These are phyloP conservation scores for Acanthosepion lycidas DNA, from an alignment of 2,888 invertebrate species.

Conservation along the genomic window DNA sequence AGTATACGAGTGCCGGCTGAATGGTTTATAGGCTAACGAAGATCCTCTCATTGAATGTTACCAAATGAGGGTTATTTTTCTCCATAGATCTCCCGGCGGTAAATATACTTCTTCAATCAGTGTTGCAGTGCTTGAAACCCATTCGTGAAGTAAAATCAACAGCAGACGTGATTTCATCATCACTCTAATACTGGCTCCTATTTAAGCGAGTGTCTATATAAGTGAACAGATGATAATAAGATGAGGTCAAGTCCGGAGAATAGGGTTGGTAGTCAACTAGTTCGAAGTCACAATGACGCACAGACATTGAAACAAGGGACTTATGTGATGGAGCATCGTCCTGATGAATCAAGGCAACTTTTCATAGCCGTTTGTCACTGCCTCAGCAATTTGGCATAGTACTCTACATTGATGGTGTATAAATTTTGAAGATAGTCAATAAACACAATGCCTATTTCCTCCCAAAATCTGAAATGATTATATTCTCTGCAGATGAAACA, in stretches of 20 bases:
- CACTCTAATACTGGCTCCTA: not conserved
- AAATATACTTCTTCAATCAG: not conserved
- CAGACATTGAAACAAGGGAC: no score
- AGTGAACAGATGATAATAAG: not conserved
- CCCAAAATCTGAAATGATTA: no score
- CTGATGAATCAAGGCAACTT: no score
- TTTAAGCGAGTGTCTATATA: not conserved
- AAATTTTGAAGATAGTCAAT: no score
- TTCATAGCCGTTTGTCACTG: no score
- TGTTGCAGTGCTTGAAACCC: not conserved
- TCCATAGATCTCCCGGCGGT: not conserved
- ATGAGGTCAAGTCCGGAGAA: not conserved
- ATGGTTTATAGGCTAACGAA: not conserved
- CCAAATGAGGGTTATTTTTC: not conserved
- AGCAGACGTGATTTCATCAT: not conserved
- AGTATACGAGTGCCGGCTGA: not conserved
- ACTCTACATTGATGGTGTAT: no score
- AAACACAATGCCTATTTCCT: no score
- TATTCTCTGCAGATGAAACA: no score
- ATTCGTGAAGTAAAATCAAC: not conserved
- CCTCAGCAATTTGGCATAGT: no score
- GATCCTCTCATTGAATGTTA: not conserved
- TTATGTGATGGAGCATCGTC: no score
- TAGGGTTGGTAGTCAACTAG: not conserved
- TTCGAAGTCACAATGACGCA: no score